Conservation (phyloP, 35 echinoderm and acorn worm species). For the Amphiura filiformis region DNA sequence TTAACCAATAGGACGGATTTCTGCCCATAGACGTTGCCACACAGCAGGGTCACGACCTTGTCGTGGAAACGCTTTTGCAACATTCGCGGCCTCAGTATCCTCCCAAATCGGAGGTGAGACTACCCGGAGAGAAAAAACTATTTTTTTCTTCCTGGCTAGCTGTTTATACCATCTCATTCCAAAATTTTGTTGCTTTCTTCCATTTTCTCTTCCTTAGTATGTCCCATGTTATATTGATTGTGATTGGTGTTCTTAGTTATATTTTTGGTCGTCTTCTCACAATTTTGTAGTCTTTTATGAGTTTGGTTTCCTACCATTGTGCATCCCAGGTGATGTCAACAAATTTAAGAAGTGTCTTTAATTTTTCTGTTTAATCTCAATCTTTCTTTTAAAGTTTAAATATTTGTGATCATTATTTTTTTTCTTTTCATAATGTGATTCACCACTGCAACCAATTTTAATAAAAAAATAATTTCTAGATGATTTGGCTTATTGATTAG, state of each 20-base stretch:
- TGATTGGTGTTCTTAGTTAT: neutral
- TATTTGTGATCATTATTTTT: too few relatives aligned
- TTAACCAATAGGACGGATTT: constrained; percentile 77
- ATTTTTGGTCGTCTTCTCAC: neutral
- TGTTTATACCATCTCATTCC: constrained; percentile 13
- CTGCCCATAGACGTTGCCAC: constrained; percentile 93
- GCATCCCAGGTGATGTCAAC: too few relatives aligned
- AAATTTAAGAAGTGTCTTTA: too few relatives aligned
- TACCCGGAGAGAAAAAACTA: constrained; percentile 14
- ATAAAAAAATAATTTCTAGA: too few relatives aligned
- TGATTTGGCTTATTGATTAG: too few relatives aligned
- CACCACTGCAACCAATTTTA: too few relatives aligned
- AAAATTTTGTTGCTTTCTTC: neutral
- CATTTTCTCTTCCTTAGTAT: neutral
- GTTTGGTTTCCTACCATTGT: too few relatives aligned
- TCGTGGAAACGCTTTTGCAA: constrained; percentile 96
- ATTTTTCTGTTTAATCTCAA: too few relatives aligned
- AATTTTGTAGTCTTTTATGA: neutral
- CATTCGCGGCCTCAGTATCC: constrained; percentile 87
- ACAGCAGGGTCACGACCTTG: constrained; percentile 91
- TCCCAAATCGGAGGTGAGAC: constrained; percentile 92
- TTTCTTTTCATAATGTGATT: too few relatives aligned
- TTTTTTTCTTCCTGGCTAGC: neutral
- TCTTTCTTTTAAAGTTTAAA: too few relatives aligned
- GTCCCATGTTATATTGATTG: neutral